A percentile compares a stretch with the other conserved stretches of the same genome.
These are phyloP conservation scores for Sorex fumeus DNA, from an alignment of 2,113 vertebrate genomes.

Conservation along the genomic window DNA sequence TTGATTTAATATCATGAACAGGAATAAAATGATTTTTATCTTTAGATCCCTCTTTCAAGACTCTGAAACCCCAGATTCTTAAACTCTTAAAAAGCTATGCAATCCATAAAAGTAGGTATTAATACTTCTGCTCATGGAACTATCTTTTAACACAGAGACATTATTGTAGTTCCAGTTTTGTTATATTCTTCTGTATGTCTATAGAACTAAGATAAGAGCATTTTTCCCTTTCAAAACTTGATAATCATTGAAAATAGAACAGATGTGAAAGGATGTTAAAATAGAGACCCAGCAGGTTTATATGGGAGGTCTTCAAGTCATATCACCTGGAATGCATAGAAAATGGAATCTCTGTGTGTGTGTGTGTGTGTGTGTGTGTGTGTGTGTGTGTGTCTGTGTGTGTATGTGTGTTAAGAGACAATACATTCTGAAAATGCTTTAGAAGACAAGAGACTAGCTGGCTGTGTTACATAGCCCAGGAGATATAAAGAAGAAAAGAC, in stretches of 20 bases:
- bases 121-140: not conserved
- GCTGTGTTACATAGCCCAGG: not conserved
- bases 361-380: not conserved
- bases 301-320: not conserved
- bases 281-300: not conserved
- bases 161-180: not conserved
- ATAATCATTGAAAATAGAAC: not conserved
- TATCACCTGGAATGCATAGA: not conserved
- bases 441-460: not conserved
- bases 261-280: not conserved
- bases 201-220: not conserved
- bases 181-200: not conserved
- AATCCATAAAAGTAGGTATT: not conserved
- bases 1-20: slow-evolving; percentile 55
- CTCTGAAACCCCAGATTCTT: not conserved
- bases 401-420: not conserved
- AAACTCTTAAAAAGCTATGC: not conserved
- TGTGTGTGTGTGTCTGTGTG: not conserved
- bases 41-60: not conserved
- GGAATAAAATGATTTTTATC: slow-evolving; percentile 21
- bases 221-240: slow-evolving; percentile 20
- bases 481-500: not conserved
- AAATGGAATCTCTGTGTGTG: not conserved
- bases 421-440: not conserved
- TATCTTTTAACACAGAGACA: not conserved